These are phyloP conservation scores for Cataglyphis rosenhaueri DNA, from an alignment of 2,888 invertebrate genomes.

Conservation along the genomic window DNA sequence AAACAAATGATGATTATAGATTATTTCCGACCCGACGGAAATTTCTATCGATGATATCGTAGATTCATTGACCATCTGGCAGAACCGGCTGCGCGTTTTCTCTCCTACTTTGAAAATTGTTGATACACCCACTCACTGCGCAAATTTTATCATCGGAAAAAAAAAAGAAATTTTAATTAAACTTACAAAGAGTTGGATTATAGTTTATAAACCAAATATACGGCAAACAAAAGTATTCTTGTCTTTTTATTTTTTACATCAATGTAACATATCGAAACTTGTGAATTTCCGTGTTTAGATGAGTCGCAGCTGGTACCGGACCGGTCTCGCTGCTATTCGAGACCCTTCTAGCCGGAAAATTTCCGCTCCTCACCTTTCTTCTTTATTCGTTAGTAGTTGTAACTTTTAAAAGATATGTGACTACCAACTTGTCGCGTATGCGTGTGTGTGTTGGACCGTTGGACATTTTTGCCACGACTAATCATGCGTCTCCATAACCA, in stretches of 20 bases:
- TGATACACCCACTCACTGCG: background rate
- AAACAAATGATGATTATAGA: conserved; percentile 60
- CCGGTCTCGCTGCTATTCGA: conserved; percentile 66
- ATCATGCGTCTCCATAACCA: background rate
- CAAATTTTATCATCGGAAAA: background rate
- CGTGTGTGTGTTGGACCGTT: background rate
- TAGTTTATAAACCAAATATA: background rate
- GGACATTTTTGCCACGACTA: background rate
- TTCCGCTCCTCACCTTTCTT: conserved; percentile 24
- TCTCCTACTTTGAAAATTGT: conserved; percentile 53
- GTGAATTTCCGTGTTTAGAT: conserved; percentile 79
- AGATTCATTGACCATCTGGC: conserved; percentile 69
- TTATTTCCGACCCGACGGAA: conserved; percentile 57
- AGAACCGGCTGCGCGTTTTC: conserved; percentile 60
- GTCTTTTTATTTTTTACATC: conserved; percentile 55
- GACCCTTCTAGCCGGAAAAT: conserved; percentile 65
- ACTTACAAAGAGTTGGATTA: background rate
- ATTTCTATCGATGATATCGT: conserved; percentile 67
- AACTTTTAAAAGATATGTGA: conserved; percentile 71
- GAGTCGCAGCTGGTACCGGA: conserved; percentile 74
- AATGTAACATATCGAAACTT: conserved; percentile 69
- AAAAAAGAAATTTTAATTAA: background rate
- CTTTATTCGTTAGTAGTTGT: conserved; percentile 49
- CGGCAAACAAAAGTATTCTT: conserved; percentile 30
- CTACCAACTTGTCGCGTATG: conserved; percentile 57